Percentiles rank a stretch among this genome's conserved stretches.
These are phyloP conservation scores for Passer montanus DNA, from an alignment of 2,113 vertebrate genomes.

Conservation along the genomic window DNA sequence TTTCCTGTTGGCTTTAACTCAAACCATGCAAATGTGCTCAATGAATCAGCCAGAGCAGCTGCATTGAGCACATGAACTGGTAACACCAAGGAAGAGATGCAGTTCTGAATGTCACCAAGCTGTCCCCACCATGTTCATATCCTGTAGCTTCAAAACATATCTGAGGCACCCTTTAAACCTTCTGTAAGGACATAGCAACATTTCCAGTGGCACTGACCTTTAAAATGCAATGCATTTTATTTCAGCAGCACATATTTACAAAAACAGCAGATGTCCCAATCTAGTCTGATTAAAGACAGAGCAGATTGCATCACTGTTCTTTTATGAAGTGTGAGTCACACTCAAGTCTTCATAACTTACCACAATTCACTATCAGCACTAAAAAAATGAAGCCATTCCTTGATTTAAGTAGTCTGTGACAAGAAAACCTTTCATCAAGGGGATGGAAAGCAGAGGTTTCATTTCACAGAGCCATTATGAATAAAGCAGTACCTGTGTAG, in stretches of 20 bases:
- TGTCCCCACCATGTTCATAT: neutral
- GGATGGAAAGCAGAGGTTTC: neutral
- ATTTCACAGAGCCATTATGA: neutral
- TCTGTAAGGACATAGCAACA: neutral
- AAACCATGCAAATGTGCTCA: neutral
- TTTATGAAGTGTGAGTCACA: neutral
- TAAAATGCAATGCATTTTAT: neutral
- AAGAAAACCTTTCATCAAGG: neutral
- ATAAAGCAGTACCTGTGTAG: conserved; percentile 86
- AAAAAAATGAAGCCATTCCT: neutral
- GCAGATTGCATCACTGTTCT: neutral
- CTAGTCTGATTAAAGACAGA: neutral
- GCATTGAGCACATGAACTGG: neutral
- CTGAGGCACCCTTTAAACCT: neutral
- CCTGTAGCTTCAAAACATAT: neutral
- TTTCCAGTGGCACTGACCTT: neutral
- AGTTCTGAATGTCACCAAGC: neutral
- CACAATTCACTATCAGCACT: neutral
- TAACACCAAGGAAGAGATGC: neutral
- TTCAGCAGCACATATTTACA: neutral
- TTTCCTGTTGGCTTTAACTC: neutral
- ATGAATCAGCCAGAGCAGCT: neutral
- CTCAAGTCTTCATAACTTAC: neutral
- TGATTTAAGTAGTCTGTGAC: neutral
- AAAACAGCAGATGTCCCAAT: neutral